Evolutionary conservation across 2,797 vertebrate species (phyloP).

Genomic region (Pangasius mekongensis): DNA sequence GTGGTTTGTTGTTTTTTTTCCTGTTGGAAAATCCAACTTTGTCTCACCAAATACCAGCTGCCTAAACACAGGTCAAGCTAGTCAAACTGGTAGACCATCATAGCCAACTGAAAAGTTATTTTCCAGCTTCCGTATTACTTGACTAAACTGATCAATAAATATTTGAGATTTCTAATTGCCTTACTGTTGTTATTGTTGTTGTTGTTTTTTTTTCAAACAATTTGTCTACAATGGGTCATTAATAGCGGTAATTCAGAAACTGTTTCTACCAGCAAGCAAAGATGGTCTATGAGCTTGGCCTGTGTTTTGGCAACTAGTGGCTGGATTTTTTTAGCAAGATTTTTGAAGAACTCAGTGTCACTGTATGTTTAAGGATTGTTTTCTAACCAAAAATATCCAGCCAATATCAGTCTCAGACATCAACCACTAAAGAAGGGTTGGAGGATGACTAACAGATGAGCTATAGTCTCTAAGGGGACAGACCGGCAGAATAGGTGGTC

Average conservation of each 20-base stretch:
- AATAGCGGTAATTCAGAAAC: background rate
- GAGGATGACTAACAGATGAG: slow-evolving; percentile 10
- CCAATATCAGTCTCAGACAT: background rate
- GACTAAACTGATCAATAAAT: background rate
- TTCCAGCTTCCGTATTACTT: background rate
- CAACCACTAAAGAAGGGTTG: background rate
- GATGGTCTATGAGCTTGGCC: background rate
- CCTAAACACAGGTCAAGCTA: background rate
- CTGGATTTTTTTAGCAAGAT: background rate
- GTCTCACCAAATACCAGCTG: background rate
- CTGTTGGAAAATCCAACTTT: background rate
- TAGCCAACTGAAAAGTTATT: background rate
- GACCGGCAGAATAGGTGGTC: background rate
- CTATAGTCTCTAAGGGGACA: background rate
- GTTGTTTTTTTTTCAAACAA: background rate
- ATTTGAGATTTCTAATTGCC: background rate
- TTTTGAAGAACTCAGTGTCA: background rate
- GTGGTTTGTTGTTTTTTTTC: background rate
- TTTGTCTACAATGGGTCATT: background rate
- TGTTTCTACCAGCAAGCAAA: background rate
- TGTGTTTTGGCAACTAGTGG: background rate
- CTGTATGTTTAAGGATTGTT: background rate
- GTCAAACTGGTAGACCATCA: background rate
- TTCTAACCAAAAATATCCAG: background rate
- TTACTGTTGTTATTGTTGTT: background rate